These are phyloP conservation scores for Corbicula japonica DNA, from an alignment of 2,888 invertebrate species.

Conservation along the genomic window DNA sequence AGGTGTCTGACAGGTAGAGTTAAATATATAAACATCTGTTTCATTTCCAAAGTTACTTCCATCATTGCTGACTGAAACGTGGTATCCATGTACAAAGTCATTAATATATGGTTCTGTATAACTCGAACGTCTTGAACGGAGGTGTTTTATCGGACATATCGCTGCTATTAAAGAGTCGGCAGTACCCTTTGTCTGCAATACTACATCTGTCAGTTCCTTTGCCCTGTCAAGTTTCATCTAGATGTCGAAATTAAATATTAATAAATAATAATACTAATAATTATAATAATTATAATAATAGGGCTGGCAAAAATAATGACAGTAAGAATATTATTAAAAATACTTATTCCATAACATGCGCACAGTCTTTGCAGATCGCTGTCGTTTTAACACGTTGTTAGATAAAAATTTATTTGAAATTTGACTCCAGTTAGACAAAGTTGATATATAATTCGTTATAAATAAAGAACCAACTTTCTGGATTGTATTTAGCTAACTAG, in stretches of 20 bases:
- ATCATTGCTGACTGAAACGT: conserved; percentile 33
- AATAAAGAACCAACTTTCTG: not conserved
- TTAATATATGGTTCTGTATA: not conserved
- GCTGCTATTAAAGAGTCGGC: conserved; percentile 31
- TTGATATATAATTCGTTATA: not conserved
- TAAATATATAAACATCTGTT: conserved; percentile 18
- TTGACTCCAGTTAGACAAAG: not conserved
- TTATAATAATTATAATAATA: not conserved
- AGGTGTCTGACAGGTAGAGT: conserved; percentile 17
- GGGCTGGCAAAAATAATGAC: not conserved
- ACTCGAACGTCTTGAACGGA: not conserved
- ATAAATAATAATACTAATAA: not conserved
- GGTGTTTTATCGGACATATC: conserved; percentile 22
- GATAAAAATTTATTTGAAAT: not conserved
- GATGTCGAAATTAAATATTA: not conserved
- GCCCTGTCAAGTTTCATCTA: not conserved
- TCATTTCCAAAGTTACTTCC: conserved; percentile 19
- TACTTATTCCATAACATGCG: too few species aligned
- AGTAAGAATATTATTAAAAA: not conserved
- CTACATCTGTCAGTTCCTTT: not conserved
- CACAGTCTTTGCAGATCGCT: not conserved
- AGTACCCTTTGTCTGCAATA: conserved; percentile 3
- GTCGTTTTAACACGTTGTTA: not conserved
- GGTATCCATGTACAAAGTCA: conserved; percentile 22
- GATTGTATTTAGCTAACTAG: not conserved